Evolutionary conservation across 2,888 invertebrate species (phyloP), one percentile per base, ranked within the genome.

Genomic region (Unio delphinus): DNA sequence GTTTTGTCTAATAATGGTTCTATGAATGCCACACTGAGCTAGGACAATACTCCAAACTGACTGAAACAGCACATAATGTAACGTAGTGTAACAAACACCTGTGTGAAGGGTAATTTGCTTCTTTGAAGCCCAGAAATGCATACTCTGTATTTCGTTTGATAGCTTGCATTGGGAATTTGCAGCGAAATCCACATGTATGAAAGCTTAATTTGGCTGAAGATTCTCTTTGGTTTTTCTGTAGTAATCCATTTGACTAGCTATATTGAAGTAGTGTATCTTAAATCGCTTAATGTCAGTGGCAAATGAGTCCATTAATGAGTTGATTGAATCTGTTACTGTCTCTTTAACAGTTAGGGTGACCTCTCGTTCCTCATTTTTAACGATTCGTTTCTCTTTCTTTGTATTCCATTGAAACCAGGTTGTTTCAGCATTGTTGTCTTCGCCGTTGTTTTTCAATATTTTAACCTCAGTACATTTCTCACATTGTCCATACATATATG

Each of bases 81-180:
- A 23, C 57, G 55, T 20, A 59, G 54, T 30, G 64, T 67, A 23
- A 30, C 65, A 1, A 23, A 73, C 67, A 61, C 69, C 65, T 26
- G 69, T 69, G 30, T 70, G 67, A 17, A 69, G 61, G 18, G 70
- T 66, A 23, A 70, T 65, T 34, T 70, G 68, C n/a, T 60, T 62
- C 34, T 73, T 73, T 4, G 68, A 68, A 28, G 70, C 73, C 20
- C 73, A 65, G 64, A 67, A 70, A 26, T 73, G 73, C 65, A 73
- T 66, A 30, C 67, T 73, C 18, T 73, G 73, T 54, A 73, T 68
- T 67, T 73, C 67, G n/a, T n/a, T 60, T 28, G 67, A 18, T 45
- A 63, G 7, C 34, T 69, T 73, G 17, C 69, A 64, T 18, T 30
- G 34, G 57, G 26, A 73, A 61, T 69, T 73, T 57, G 69, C 72